These are phyloP conservation scores for Drosophila ustulata DNA, from an alignment of 2,888 invertebrate species.

Conservation along the genomic window DNA sequence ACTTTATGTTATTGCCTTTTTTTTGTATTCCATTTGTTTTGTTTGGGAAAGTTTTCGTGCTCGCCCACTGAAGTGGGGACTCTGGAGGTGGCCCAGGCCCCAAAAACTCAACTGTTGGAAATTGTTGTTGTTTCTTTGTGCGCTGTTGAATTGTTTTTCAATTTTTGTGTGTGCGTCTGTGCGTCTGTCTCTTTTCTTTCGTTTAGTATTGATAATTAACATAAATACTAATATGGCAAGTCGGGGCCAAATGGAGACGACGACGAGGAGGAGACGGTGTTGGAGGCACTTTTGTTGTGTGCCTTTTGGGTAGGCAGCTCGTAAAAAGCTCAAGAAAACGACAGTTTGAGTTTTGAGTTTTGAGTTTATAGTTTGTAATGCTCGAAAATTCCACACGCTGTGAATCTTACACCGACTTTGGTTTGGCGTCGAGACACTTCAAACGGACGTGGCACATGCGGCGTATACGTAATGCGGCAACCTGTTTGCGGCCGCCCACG, in stretches of 20 bases:
- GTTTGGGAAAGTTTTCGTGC: constrained; percentile 48
- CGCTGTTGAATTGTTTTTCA: constrained; percentile 38
- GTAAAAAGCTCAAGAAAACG: constrained; percentile 41
- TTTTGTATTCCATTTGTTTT: constrained; percentile 7
- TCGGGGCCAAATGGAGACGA: constrained; percentile 56
- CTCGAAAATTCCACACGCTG: constrained; percentile 59
- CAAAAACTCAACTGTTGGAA: constrained; percentile 2
- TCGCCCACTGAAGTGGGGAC: constrained; percentile 42
- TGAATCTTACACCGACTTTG: constrained; percentile 43
- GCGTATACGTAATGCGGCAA: constrained; percentile 64
- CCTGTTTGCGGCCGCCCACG: constrained; percentile 58
- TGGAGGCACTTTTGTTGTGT: constrained; percentile 31
- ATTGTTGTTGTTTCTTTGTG: background rate
- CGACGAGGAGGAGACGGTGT: constrained; percentile 14
- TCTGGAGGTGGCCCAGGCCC: constrained; percentile 34
- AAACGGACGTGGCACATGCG: constrained; percentile 33
- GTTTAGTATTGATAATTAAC: constrained; percentile 71
- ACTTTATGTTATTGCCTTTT: constrained; percentile 16
- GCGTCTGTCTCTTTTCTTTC: constrained; percentile 22
- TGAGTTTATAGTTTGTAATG: constrained; percentile 36
- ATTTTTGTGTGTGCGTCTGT: constrained; percentile 22
- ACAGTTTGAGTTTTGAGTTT: constrained; percentile 28
- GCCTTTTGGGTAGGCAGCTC: constrained; percentile 48
- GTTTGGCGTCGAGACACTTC: constrained; percentile 46
- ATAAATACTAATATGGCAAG: constrained; percentile 71